Base-by-base conservation (phyloP, 2,888 invertebrate genomes). In the Aphodius granarius region DNA sequence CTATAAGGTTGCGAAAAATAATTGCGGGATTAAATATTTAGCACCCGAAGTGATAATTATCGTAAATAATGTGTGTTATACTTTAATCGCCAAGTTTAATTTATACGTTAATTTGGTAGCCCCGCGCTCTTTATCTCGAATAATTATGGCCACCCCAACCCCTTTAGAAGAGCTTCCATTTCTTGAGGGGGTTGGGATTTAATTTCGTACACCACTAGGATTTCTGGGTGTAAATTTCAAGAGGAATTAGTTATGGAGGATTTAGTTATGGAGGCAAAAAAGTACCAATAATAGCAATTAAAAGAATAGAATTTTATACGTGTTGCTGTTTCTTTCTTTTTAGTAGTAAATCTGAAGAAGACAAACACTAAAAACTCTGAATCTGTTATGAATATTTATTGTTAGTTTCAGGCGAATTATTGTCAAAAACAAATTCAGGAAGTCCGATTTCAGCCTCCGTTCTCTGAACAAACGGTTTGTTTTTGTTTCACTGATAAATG, bases 51-150 rank as follows among this genome's bases (percentile, higher is more conserved):
- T 43, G 43, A 43, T 43, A 43, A 43, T 43, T 43, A 43, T 43
- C 43, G 43, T 43, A 43, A 43, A 43, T 43, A 43, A 43, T 43
- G 43, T 43, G 43, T 43, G 43, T 43, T 43, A 43, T 43, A 43
- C 9, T 43, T 9, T 43, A 43, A 43, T 43, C 43, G 6, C 43
- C 9, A 43, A 13, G 70, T 73, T 75, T 73, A 76, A 76, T 76
- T 76, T 76, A 76, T 76, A 73, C 73, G 76, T 73, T 76, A 76
- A 76, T 76, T 73, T 71, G 70, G 73, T 62, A 43, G 43, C 43
- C 43, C 43, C 43, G 43, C 43, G 43, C 43, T 9, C 43, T 43
- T 43, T 43, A 43, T 43, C 43, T 43, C 43, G 43, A 6, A 43
- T 43, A 43, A 43, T 43, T 43, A 43, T 13, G 43, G 43, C 13